Evolutionary conservation across 53 echinoderm and acorn worm genomes (phyloP).

Genomic region (Apostichopus leukothele): DNA sequence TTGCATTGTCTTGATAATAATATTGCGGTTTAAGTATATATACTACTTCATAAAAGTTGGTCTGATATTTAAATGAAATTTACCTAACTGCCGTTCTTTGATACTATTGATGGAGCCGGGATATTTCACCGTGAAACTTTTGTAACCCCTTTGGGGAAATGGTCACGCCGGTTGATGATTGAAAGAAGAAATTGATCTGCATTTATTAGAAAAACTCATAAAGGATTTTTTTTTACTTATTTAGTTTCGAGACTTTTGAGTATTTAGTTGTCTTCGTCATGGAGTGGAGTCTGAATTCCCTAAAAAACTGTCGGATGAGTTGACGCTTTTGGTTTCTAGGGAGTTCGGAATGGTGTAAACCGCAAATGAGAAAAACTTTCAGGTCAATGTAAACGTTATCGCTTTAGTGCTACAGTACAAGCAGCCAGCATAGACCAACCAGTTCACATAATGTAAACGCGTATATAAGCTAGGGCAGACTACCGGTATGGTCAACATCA

Average conservation of each 20-base stretch:
- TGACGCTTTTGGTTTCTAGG: neutral
- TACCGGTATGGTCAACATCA: too few relatives aligned
- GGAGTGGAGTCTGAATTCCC: too few relatives aligned
- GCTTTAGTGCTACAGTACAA: neutral
- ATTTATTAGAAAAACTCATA: slow-evolving; percentile 27
- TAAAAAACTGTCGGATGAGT: too few relatives aligned
- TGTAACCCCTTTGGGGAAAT: slow-evolving; percentile 30
- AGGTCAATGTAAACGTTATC: neutral
- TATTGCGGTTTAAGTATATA: slow-evolving; percentile 10
- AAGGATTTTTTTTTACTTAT: neutral
- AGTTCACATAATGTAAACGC: too few relatives aligned
- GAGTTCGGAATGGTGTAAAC: neutral
- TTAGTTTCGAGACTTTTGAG: too few relatives aligned
- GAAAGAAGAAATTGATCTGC: slow-evolving; percentile 1
- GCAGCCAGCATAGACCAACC: too few relatives aligned
- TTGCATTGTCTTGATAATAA: too few relatives aligned
- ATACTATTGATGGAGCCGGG: slow-evolving; percentile 30
- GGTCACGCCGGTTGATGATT: slow-evolving; percentile 15
- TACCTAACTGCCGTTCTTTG: slow-evolving; percentile 13
- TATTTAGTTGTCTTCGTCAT: too few relatives aligned
- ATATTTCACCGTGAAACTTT: slow-evolving; percentile 36
- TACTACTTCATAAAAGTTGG: neutral
- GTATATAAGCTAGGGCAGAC: too few relatives aligned
- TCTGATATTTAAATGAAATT: slow-evolving; percentile 19
- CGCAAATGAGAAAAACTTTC: slow-evolving; percentile 5